phyloP scores from a whole-genome alignment of 1,140 invertebrate genomes.

The Solen grandis region DNA sequence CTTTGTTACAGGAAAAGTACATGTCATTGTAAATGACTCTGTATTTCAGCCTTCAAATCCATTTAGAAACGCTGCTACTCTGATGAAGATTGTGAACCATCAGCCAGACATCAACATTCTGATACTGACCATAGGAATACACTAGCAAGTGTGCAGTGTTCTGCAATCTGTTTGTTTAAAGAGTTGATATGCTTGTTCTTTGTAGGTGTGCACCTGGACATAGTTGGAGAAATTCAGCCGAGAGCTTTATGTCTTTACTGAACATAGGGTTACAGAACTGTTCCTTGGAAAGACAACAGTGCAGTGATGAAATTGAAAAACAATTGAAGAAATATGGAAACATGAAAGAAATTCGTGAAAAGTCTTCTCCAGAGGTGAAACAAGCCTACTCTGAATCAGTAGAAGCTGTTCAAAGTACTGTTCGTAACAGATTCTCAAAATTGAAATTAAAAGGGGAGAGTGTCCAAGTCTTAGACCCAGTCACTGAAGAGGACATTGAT shows the following conservation, averaged over 20 bases:
- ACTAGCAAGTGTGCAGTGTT: conserved; percentile 24
- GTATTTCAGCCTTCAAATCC: conserved; percentile 37
- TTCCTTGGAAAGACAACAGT: conserved; percentile 12
- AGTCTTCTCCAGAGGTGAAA: conserved; percentile 11
- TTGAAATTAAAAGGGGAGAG: conserved; percentile 23
- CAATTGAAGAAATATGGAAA: not conserved
- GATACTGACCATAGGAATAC: conserved; percentile 56
- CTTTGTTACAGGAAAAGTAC: conserved; percentile 28
- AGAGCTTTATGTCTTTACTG: conserved; percentile 55
- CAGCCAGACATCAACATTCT: not conserved
- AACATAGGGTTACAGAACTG: conserved; percentile 56
- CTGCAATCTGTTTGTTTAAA: conserved; percentile 33
- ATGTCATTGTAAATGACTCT: conserved; percentile 29
- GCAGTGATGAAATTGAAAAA: conserved; percentile 27
- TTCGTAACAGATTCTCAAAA: conserved; percentile 16
- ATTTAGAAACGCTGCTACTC: conserved; percentile 27
- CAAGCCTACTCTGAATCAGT: conserved; percentile 17
- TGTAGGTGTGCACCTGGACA: conserved; percentile 54
- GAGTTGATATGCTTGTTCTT: conserved; percentile 43
- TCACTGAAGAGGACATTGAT: not conserved
- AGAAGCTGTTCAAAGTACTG: conserved; percentile 16
- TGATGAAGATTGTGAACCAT: conserved; percentile 1
- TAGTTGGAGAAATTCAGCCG: conserved; percentile 55
- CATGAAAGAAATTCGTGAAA: conserved; percentile 28
- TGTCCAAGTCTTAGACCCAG: not conserved